Conservation (phyloP, 2,113 vertebrate genomes). For the Percina caprodes region DNA sequence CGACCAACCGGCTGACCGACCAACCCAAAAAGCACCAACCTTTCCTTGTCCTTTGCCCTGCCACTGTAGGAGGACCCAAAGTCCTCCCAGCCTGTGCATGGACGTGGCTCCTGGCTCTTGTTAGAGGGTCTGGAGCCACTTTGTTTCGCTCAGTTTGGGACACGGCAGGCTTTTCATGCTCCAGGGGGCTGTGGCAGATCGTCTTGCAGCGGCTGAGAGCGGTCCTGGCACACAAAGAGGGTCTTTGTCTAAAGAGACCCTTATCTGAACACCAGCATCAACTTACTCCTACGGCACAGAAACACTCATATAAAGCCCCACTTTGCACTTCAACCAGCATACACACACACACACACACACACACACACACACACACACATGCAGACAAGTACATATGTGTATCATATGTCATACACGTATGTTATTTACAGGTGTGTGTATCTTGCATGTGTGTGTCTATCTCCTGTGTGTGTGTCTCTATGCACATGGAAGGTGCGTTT, state of each 20-base stretch:
- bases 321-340: constrained; percentile 64
- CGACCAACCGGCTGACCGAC: neutral
- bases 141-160: constrained; percentile 67
- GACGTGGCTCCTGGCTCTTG: constrained; percentile 54
- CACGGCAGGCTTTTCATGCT: constrained; percentile 57
- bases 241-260: constrained; percentile 64
- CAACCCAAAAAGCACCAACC: neutral
- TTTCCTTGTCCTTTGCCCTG: constrained; percentile 2
- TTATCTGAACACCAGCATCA: constrained; percentile 69
- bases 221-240: constrained; percentile 56
- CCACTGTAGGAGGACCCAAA: neutral
- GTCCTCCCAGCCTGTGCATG: neutral
- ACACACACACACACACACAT: too few relatives aligned
- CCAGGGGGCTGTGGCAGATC: constrained; percentile 46
- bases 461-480: neutral
- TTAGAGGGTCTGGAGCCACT: constrained; percentile 63
- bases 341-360: constrained; percentile 45
- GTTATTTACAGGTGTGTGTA: constrained; percentile 21
- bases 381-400: too few relatives aligned
- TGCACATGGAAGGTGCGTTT: constrained; percentile 3
- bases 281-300: constrained; percentile 63
- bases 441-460: neutral
- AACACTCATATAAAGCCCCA: constrained; percentile 56
- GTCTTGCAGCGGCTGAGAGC: constrained; percentile 61
- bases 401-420: neutral